phyloP scores from a whole-genome alignment of 2,888 invertebrate species.

The Chalcosyrphus nemorum region DNA sequence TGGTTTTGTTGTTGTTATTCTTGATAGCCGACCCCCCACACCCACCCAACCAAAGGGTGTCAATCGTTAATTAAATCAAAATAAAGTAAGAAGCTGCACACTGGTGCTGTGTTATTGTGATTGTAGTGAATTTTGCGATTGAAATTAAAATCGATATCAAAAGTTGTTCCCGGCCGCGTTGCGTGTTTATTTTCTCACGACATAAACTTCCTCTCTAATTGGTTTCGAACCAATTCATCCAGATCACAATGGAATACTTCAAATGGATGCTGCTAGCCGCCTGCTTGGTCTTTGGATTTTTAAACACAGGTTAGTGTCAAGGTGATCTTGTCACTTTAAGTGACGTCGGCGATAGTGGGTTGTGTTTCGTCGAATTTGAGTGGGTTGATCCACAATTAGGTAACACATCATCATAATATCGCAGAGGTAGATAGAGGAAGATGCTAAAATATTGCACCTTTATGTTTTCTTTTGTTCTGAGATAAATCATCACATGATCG shows the following conservation, averaged over 20 bases:
- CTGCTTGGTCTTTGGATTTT: constrained; percentile 40
- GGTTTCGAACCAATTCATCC: neutral
- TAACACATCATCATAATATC: neutral
- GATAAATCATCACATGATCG: neutral
- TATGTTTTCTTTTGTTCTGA: neutral
- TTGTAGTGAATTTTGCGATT: constrained; percentile 28
- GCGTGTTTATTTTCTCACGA: constrained; percentile 29
- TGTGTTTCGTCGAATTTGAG: neutral
- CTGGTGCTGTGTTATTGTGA: constrained; percentile 4
- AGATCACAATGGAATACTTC: constrained; percentile 46
- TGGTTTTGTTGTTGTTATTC: neutral
- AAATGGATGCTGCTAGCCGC: constrained; percentile 34
- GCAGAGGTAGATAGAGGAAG: neutral
- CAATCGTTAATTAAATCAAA: constrained; percentile 37
- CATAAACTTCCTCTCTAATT: constrained; percentile 48
- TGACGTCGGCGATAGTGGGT: neutral
- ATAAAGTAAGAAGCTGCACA: neutral
- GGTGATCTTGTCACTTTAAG: constrained; percentile 15
- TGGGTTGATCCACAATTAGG: neutral
- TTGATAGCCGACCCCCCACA: neutral
- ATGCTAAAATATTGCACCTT: neutral
- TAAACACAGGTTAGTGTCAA: constrained; percentile 56
- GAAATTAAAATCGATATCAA: constrained; percentile 37
- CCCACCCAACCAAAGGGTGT: neutral
- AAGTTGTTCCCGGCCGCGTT: constrained; percentile 14